Evolutionary conservation across 2,797 vertebrate species (phyloP), one percentile per base, ranked within the genome.

Genomic region (Hypotaenidia okinawae): DNA sequence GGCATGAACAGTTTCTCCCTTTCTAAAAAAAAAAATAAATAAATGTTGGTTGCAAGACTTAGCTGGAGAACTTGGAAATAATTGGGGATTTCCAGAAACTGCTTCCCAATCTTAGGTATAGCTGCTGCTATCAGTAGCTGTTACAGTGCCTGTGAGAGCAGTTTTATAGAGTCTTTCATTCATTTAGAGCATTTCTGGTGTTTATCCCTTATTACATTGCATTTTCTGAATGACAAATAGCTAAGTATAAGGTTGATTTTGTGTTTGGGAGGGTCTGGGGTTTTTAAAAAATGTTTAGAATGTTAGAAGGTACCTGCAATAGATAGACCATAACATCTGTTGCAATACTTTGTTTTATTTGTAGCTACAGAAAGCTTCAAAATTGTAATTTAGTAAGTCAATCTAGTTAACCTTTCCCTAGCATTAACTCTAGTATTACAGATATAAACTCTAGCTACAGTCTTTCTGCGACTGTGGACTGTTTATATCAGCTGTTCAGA

Each of bases 401-500:
- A n/a, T 27, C 62, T 70, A 85, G 52, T 78, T 77, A 77, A 82
- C 16, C 55, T 81, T 66, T 35, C 54, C 37, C 15, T 68, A 66
- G 22, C 5, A 55, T 22, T 77, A 89, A 47, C 23, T 72, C 11
- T 72, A 30, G 16, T 39, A 59, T 52, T 58, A 39, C 1, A 5
- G 57, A 79, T 43, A 74, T 11, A 89, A 73, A 35, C 37, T 55
- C 33, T 43, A 57, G 27, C 72, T 85, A 41, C 30, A 62, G 80
- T 27, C 23, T 91, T 78, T 84, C 79, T 80, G 47, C 89, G 72
- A 55, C 8, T 32, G 54, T 52, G 54, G 30, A 75, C 61, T 76
- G n/a, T 45, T 80, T 63, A 41, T 24, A 82, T 3, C 28, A 83
- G 76, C 28, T 95, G 86, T 92, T 80, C 66, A 51, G 87, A 81